Percentiles rank a stretch among this genome's conserved stretches.
phyloP scores from a whole-genome alignment of 2,888 invertebrate genomes.

The Chymomyza caudatula region DNA sequence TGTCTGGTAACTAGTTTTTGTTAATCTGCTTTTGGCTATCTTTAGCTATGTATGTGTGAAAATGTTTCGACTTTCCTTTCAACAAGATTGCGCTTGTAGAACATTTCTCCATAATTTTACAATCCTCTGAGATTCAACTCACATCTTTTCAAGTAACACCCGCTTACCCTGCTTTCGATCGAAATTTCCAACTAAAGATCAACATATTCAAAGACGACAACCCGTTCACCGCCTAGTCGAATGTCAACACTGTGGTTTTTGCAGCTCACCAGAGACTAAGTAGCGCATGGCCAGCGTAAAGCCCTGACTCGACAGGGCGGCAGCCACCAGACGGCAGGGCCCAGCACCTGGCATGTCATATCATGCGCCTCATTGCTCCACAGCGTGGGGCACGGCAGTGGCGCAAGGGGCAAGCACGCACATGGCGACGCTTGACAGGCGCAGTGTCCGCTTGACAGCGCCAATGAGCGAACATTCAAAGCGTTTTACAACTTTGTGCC shows the following conservation, averaged over 20 bases:
- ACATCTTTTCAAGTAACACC: constrained; percentile 2
- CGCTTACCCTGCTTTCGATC: constrained; percentile 21
- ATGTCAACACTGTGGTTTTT: constrained; percentile 46
- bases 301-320: background rate
- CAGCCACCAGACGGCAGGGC: background rate
- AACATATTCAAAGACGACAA: constrained; percentile 28
- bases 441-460: constrained; percentile 72
- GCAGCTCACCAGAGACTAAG: background rate
- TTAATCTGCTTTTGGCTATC: background rate
- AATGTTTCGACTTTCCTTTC: background rate
- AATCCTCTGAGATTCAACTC: background rate
- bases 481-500: constrained; percentile 77
- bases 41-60: background rate
- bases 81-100: background rate
- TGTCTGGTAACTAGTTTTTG: background rate
- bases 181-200: constrained; percentile 58
- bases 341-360: constrained; percentile 77
- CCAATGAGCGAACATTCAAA: constrained; percentile 77
- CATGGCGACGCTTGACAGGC: constrained; percentile 31
- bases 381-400: background rate
- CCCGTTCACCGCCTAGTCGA: constrained; percentile 25
- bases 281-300: constrained; percentile 53
- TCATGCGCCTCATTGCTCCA: constrained; percentile 51
- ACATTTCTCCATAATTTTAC: background rate
- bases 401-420: constrained; percentile 18